phyloP scores from a whole-genome alignment of 2,888 invertebrate species.

The Anoplius nigerrimus region DNA sequence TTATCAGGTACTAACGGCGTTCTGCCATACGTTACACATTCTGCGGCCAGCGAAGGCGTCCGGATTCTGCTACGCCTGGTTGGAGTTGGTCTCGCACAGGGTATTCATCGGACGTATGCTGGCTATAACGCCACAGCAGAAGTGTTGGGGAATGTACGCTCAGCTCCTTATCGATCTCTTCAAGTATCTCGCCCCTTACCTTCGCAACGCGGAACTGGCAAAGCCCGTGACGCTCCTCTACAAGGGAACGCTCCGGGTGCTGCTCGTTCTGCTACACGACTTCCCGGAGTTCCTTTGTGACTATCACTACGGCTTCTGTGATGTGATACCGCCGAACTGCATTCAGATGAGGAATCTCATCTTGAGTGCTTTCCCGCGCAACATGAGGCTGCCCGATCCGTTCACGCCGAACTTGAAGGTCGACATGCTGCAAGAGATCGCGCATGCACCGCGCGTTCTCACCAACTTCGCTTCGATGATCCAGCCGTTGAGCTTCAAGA shows the following conservation, averaged over 20 bases:
- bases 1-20: constrained; percentile 95
- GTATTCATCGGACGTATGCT: constrained; percentile 96
- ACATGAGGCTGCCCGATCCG: constrained; percentile 98
- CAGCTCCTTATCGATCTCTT: constrained; percentile 96
- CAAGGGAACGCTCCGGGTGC: constrained; percentile 95
- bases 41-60: constrained; percentile 94
- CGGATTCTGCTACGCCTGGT: constrained; percentile 98
- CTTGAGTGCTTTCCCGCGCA: constrained; percentile 97
- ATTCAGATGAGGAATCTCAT: constrained; percentile 99
- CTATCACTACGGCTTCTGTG: constrained; percentile 99
- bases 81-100: constrained; percentile 97
- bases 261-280: constrained; percentile 96
- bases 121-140: constrained; percentile 93
- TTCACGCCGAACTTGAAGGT: constrained; percentile 98
- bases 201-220: constrained; percentile 96
- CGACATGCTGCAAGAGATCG: constrained; percentile 92
- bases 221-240: constrained; percentile 95
- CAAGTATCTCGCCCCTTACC: constrained; percentile 96
- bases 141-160: constrained; percentile 98
- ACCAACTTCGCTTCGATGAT: constrained; percentile 92
- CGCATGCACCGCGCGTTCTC: constrained; percentile 90
- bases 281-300: constrained; percentile 99
- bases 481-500: constrained; percentile 91
- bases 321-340: constrained; percentile 99
- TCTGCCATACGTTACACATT: constrained; percentile 96